Evolutionary conservation across 2,888 invertebrate species (phyloP).

Genomic region (Hirtodrosophila confusa): DNA sequence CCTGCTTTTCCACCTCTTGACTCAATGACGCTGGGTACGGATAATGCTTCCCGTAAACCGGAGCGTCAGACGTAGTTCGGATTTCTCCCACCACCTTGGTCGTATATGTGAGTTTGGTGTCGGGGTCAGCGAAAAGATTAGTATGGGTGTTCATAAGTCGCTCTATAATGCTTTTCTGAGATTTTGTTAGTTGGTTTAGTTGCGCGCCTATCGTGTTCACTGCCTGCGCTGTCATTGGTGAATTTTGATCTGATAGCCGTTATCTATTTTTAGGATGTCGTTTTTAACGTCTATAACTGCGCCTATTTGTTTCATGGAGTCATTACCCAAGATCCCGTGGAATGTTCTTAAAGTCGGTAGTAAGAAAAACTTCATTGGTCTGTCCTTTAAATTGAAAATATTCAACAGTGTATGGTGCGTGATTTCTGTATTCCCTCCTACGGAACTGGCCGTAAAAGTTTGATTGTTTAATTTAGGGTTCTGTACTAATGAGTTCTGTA

Average conservation of each 20-base stretch:
- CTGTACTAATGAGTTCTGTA: background rate
- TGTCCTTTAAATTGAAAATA: background rate
- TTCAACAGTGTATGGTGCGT: background rate
- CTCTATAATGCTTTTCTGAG: too few relatives aligned
- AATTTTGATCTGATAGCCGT: background rate
- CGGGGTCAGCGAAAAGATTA: too few relatives aligned
- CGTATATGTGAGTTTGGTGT: too few relatives aligned
- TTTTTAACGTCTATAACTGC: background rate
- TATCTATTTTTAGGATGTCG: background rate
- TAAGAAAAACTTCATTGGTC: background rate
- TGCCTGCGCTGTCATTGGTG: background rate
- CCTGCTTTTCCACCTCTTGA: slow-evolving; percentile 3
- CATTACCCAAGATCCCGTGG: background rate
- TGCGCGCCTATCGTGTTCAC: too few relatives aligned
- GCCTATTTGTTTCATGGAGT: background rate
- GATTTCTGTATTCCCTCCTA: background rate
- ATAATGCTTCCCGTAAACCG: slow-evolving; percentile 3
- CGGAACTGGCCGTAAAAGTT: background rate
- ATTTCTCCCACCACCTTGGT: background rate
- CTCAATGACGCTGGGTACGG: too few relatives aligned
- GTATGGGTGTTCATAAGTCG: too few relatives aligned
- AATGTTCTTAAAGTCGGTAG: background rate
- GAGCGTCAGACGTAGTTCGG: background rate
- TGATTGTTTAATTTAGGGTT: background rate
- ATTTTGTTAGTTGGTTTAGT: too few relatives aligned